Conservation (phyloP, 2,888 invertebrate genomes). For the Lithophane leautieri region DNA sequence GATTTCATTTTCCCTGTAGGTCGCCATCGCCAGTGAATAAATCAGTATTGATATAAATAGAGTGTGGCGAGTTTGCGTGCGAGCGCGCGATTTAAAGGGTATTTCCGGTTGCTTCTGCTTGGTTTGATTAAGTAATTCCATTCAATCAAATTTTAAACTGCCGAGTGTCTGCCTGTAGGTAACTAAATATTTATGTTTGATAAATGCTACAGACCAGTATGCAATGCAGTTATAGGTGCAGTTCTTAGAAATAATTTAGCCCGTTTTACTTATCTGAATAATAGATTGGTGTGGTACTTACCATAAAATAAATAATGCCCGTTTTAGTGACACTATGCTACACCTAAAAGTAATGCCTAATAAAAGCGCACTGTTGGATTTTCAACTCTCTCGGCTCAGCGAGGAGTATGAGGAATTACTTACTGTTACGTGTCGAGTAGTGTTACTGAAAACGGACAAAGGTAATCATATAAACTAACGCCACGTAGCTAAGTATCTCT, state of each 20-base stretch:
- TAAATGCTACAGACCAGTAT: background rate
- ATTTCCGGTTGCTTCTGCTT: conserved; percentile 6
- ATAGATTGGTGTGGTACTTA: background rate
- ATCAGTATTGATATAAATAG: conserved; percentile 5
- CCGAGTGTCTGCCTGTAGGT: background rate
- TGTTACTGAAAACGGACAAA: background rate
- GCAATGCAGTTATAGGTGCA: background rate
- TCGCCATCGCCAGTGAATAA: conserved; percentile 12
- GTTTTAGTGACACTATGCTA: background rate
- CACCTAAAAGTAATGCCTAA: background rate
- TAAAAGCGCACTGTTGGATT: background rate
- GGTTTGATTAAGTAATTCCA: background rate
- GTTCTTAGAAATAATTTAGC: background rate
- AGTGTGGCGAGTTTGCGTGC: conserved; percentile 9
- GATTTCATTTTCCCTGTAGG: background rate
- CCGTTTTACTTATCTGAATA: background rate
- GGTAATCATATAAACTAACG: no score
- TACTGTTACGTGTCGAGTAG: background rate
- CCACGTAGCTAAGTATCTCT: background rate
- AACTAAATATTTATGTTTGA: no score
- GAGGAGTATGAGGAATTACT: background rate
- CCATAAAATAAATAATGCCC: background rate
- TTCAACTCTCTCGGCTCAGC: background rate
- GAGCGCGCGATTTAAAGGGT: background rate
- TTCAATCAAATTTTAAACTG: conserved; percentile 7